Percentiles rank a stretch among this genome's conserved stretches.
phyloP scores from a whole-genome alignment of 2,113 vertebrate species.

The Setophaga coronata region DNA sequence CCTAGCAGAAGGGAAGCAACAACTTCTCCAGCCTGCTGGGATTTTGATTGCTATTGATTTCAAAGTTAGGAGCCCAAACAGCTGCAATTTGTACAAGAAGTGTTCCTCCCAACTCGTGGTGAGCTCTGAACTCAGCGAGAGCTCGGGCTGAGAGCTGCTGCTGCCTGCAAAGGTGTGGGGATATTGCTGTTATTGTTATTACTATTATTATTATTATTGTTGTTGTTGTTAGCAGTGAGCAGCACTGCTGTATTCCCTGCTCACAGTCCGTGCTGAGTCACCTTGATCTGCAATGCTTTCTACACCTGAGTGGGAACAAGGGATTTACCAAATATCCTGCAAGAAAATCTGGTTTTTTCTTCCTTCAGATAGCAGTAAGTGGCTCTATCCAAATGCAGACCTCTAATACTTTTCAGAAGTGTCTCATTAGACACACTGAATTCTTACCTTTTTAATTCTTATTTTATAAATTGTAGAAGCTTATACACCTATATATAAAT shows the following conservation, averaged over 20 bases:
- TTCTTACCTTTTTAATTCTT: neutral
- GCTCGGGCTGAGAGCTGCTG: neutral
- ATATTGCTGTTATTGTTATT: neutral
- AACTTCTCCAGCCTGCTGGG: conserved; percentile 2
- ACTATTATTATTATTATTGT: neutral
- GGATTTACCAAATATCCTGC: neutral
- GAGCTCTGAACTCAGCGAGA: neutral
- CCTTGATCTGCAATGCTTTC: neutral
- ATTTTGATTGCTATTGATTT: conserved; percentile 46
- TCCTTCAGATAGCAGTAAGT: neutral
- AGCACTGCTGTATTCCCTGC: neutral
- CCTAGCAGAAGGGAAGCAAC: neutral
- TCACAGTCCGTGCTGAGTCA: neutral
- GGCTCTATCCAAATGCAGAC: neutral
- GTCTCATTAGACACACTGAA: neutral
- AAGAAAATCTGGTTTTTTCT: neutral
- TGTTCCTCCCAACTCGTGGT: neutral
- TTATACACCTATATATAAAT: fast-evolving
- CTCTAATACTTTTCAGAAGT: neutral
- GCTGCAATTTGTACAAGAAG: neutral
- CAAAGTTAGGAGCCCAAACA: neutral
- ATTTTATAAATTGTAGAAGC: neutral
- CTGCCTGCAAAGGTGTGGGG: neutral
- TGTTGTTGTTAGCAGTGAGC: neutral
- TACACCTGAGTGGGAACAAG: neutral